Base-by-base conservation (phyloP, 1,140 invertebrate species). In the Euborellia annulipes region DNA sequence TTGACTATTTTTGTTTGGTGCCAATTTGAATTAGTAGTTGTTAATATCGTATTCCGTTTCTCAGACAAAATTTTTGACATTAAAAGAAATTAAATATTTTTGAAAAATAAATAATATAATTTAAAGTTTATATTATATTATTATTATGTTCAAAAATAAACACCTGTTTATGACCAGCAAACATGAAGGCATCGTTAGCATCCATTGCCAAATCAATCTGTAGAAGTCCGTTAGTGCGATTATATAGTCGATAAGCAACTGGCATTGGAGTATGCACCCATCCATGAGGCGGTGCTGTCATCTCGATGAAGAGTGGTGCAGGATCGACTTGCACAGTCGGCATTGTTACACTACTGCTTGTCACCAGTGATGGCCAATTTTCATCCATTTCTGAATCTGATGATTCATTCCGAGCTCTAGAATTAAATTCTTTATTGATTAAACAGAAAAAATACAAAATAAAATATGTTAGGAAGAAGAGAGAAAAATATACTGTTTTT, bases 121-220 rank as follows among this genome's bases (percentile, higher is more conserved):
- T n/a, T n/a, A n/a, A n/a, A n/a, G n/a, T n/a, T n/a, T n/a, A n/a
- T n/a, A n/a, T n/a, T 36, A 3, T 20, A 17, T n/a, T 18, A 34
- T 9, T 32, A 0, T 9, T 45, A n/a, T 1, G 23, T 6, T 27
- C 11, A 11, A 27, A 27, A 27, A 4, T 6, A 6, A 27, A 46
- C 62, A 86, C 79, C 64, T 88, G 80, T 68, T 87, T 90, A 52
- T 89, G 84, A 3, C 88, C 88, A 52, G 85, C 75, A 67, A 85
- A 91, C 82, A 91, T 88, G 56, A 91, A 92, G 9, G 76, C 78
- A 59, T 91, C 85, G 51, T 75, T 84, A 1, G 78, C 75, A 51
- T 90, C 84, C 65, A 91, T 79, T 43, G 67, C 73, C 11, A 89
- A 59, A 47, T 74, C 73, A 9, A 91, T 62, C 40, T 83, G 78